Base-by-base conservation (phyloP, 2,888 invertebrate genomes). In the Heterodera filipjevi region DNA sequence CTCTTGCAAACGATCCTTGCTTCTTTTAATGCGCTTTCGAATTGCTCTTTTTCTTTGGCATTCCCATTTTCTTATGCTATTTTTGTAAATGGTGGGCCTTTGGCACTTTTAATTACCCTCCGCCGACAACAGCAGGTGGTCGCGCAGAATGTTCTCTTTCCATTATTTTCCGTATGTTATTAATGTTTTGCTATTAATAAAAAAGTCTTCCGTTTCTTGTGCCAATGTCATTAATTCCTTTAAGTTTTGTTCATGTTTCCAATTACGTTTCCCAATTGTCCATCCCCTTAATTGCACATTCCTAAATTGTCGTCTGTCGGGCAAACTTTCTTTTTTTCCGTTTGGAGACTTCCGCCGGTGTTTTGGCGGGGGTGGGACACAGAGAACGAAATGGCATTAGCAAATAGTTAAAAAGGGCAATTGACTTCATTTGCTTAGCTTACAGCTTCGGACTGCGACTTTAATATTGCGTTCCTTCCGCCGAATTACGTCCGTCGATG, bases 341-440 rank as follows among this genome's bases (percentile, higher is more conserved):
- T 6, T n/a, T 59, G n/a, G 59, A 27, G 8, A 8, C 27, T 59
- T 59, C 27, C 8, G n/a, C 27, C 27, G 27, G 59, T 19, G 3
- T 27, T n/a, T 27, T 59, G 27, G 59, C n/a, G 27, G 59, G 59
- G 59, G 59, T 5, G 49, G 19, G 59, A 27, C 59, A 59, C 59
- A 59, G 59, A 27, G 59, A 59, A 59, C 59, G 59, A 59, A 49
- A 27, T 59, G 59, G 59, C 59, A 59, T 59, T 59, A 6, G 59
- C 27, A 59, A 59, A 59, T 59, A 6, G 27, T 49, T 49, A 49
- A 59, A 59, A 59, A 27, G 59, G 59, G 59, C 27, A 59, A 59
- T 59, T n/a, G 10, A n/a, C 59, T n/a, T n/a, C 59, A 59, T 59
- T 59, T 10, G 27, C 59, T 49, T 49, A 49, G 3, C 16, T 49